These are phyloP conservation scores for Galagoides demidoff DNA, from an alignment of 2,797 vertebrate species.

Conservation along the genomic window DNA sequence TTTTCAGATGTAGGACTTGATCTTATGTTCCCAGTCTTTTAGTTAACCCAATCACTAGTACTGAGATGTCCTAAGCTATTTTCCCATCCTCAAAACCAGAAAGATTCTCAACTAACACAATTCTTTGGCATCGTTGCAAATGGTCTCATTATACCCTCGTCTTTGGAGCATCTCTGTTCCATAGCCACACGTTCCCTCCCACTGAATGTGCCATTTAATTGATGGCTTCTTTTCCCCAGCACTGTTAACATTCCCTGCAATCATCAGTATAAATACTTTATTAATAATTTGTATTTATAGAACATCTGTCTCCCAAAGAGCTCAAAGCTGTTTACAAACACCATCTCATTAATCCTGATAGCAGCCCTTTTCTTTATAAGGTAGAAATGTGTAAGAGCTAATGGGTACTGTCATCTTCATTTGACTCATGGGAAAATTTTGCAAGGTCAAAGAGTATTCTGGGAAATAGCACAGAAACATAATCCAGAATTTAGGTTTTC, in stretches of 20 bases:
- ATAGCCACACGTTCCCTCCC: neutral
- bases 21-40: neutral
- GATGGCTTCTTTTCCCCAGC: conserved; percentile 52
- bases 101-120: neutral
- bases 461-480: conserved; percentile 42
- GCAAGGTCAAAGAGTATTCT: conserved; percentile 59
- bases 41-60: neutral
- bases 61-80: neutral
- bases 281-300: conserved; percentile 82
- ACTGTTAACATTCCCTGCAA: conserved; percentile 58
- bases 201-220: conserved; percentile 10
- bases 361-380: conserved; percentile 57
- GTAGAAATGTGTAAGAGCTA: conserved; percentile 66
- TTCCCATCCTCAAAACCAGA: neutral
- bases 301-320: conserved; percentile 79
- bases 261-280: conserved; percentile 79
- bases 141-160: neutral
- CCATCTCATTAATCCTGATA: conserved; percentile 77
- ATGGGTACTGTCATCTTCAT: conserved; percentile 59
- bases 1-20: neutral
- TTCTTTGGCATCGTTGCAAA: neutral
- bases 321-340: conserved; percentile 80
- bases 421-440: conserved; percentile 54
- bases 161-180: neutral
- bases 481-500: conserved; percentile 29